Conservation (phyloP, 2,113 vertebrate genomes). For the Laticauda colubrina region DNA sequence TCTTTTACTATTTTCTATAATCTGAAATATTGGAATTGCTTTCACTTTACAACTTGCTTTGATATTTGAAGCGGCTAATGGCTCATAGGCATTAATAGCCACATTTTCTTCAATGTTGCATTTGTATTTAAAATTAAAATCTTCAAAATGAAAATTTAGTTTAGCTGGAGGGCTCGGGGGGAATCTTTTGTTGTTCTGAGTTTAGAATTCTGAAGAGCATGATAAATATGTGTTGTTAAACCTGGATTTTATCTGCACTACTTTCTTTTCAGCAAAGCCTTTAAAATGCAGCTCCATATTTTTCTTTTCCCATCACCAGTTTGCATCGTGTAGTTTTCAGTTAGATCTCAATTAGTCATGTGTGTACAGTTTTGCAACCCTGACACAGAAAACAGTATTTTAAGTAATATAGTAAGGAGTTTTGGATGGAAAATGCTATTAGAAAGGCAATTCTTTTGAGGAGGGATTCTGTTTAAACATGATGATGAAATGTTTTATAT, state of each 20-base stretch:
- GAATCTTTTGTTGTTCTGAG: constrained; percentile 34
- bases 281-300: constrained; percentile 35
- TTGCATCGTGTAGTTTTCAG: constrained; percentile 21
- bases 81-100: constrained; percentile 15
- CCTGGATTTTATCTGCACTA: constrained; percentile 38
- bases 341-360: constrained; percentile 37
- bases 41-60: constrained; percentile 73
- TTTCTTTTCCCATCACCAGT: constrained; percentile 22
- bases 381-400: constrained; percentile 23
- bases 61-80: constrained; percentile 58
- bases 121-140: constrained; percentile 33
- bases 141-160: constrained; percentile 38
- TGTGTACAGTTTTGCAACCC: constrained; percentile 43
- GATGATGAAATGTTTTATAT: constrained; percentile 58
- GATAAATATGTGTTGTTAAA: constrained; percentile 50
- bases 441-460: constrained; percentile 9
- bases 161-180: not conserved
- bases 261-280: constrained; percentile 42
- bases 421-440: constrained; percentile 27
- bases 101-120: not conserved
- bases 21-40: constrained; percentile 63
- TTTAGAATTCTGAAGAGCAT: constrained; percentile 16
- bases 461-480: constrained; percentile 20
- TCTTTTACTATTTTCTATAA: constrained; percentile 59
- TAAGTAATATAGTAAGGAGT: constrained; percentile 42